These are phyloP conservation scores for Varanus komodoensis DNA, from an alignment of 2,113 vertebrate genomes.

Conservation along the genomic window DNA sequence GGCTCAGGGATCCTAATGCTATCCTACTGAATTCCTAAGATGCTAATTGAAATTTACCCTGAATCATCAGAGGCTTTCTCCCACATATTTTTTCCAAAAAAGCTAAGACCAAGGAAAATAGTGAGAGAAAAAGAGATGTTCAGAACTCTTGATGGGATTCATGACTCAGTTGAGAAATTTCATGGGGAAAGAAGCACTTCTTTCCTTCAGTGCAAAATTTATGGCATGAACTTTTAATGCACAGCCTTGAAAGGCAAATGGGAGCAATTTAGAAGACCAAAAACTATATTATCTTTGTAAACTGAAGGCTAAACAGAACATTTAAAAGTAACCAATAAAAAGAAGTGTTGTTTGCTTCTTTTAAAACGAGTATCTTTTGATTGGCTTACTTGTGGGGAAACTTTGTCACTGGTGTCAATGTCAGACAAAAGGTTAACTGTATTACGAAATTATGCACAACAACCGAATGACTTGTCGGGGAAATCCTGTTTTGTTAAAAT, in stretches of 20 bases:
- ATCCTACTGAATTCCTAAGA: background rate
- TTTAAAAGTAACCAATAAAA: slow-evolving; percentile 3
- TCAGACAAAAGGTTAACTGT: background rate
- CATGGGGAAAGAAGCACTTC: background rate
- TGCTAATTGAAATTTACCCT: background rate
- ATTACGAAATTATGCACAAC: background rate
- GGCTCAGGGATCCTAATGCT: background rate
- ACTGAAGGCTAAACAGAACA: background rate
- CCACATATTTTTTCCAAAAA: background rate
- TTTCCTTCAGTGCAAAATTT: slow-evolving; percentile 15
- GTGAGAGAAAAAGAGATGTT: background rate
- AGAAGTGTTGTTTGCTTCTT: background rate
- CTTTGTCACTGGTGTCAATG: background rate
- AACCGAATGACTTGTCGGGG: background rate
- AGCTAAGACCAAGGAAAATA: background rate
- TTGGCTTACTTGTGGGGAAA: background rate
- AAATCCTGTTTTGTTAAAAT: background rate
- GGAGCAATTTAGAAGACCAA: background rate
- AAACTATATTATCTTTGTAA: background rate
- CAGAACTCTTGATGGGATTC: background rate
- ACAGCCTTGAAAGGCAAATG: slow-evolving; percentile 23
- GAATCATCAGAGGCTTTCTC: background rate
- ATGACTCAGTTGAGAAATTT: slow-evolving; percentile 7
- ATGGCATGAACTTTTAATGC: slow-evolving; percentile 1
- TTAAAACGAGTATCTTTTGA: background rate